A percentile compares a stretch with the other conserved stretches of the same genome.
phyloP scores from a whole-genome alignment of 1,140 invertebrate genomes.

The Leptinotarsa undecemlineata region DNA sequence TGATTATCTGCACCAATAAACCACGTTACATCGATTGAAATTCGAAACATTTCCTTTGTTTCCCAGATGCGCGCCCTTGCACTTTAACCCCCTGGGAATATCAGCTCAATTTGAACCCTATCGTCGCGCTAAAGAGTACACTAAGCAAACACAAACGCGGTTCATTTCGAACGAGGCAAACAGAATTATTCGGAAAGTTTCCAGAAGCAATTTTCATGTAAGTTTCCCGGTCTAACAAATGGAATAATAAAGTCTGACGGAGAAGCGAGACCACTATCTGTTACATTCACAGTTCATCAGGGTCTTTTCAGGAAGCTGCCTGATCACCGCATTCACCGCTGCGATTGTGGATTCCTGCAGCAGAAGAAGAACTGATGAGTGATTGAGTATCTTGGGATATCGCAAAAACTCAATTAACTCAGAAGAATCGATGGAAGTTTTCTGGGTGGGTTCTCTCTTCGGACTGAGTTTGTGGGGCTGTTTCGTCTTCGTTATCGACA shows the following conservation, averaged over 20 bases:
- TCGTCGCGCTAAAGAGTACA: conserved; percentile 2
- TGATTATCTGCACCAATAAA: too few species aligned
- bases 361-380: conserved; percentile 37
- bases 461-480: too few species aligned
- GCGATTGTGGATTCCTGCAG: conserved; percentile 29
- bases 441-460: background rate
- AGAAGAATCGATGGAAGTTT: conserved; percentile 16
- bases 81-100: background rate
- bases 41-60: background rate
- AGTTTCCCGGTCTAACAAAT: conserved; percentile 30
- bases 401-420: conserved; percentile 41
- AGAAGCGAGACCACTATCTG: conserved; percentile 38
- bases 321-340: conserved; percentile 40
- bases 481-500: too few species aligned
- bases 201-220: conserved; percentile 29
- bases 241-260: conserved; percentile 32
- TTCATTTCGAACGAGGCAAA: conserved; percentile 24
- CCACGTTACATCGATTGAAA: too few species aligned
- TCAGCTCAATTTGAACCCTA: conserved; percentile 12
- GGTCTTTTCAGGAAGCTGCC: conserved; percentile 37
- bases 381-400: conserved; percentile 36
- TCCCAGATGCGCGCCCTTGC: background rate
- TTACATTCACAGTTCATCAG: conserved; percentile 41
- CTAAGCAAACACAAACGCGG: conserved; percentile 23
- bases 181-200: conserved; percentile 30